Base-by-base conservation (phyloP, 1,140 invertebrate genomes). In the Plutomurus gul region DNA sequence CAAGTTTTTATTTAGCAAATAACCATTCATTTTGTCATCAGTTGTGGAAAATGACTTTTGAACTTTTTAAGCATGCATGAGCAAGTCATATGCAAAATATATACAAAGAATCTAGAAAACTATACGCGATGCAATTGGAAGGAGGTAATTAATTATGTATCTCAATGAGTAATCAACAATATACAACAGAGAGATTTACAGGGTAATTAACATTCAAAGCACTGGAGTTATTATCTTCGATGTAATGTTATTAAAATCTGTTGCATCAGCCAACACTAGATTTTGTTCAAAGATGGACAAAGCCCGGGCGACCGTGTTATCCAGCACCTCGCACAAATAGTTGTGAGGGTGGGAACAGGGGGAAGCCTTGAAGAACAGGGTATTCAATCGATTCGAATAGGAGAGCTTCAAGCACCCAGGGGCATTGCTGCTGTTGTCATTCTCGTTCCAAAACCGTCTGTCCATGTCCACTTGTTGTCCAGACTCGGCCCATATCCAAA, bases 401-500 rank as follows among this genome's bases (percentile, higher is more conserved):
- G 83, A 82, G 5, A 84, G 30, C 71, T 84, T 84, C 4, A 84
- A 40, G 71, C 83, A 84, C 16, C 83, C 83, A 13, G 83, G 83
- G 33, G 81, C 71, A 33, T 74, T 81, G 39, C 81, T 82, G n/a
- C 43, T 74, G 65, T 84, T 84, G 30, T 84, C 83, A 56, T 84
- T 84, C 8, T 84, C 83, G 78, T 84, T 84, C 83, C 83, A 84
- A 72, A 81, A 84, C 60, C 81, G 3, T 47, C 78, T 65, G 36
- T 84, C 81, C 77, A 82, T 37, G 13, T 82, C 81, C 8, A 84
- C 81, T 60, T 81, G 78, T 22, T 84, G 81, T 3, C 81, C 83
- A 27, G 83, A 84, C 27, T 82, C 83, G 16, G 83, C 76, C 83
- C 83, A 84, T 30, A 84, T 82, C 83, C 83, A 84, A 75, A 84